Percentiles rank a stretch among this genome's conserved stretches.
Conservation (phyloP, 2,888 invertebrate species). For the Neuroscelio doddi region DNA sequence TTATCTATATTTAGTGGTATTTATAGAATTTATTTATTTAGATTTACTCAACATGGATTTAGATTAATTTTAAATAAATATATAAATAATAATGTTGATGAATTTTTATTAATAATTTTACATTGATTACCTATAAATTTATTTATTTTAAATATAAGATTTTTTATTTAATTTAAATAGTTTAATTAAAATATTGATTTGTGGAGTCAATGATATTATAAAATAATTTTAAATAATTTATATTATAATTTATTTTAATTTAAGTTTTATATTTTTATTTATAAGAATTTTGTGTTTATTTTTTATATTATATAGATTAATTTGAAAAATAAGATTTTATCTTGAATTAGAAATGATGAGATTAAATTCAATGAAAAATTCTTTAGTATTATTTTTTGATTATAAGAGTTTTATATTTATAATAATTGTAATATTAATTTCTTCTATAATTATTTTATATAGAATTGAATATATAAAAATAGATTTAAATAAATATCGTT, state of each 20-base stretch:
- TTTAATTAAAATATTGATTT: slow-evolving; percentile 81
- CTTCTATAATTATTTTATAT: slow-evolving; percentile 66
- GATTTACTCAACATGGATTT: slow-evolving; percentile 77
- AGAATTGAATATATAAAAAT: slow-evolving; percentile 75
- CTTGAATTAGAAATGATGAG: slow-evolving; percentile 76
- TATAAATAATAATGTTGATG: slow-evolving; percentile 57
- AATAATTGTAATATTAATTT: slow-evolving; percentile 79
- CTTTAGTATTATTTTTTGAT: slow-evolving; percentile 77
- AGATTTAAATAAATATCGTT: slow-evolving; percentile 77
- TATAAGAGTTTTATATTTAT: slow-evolving; percentile 79
- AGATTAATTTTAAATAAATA: slow-evolving; percentile 68
- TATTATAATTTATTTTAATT: slow-evolving; percentile 72
- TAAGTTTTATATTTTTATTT: slow-evolving; percentile 64
- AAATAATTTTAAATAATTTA: slow-evolving; percentile 73
- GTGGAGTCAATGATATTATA: slow-evolving; percentile 76
- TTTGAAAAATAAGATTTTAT: slow-evolving; percentile 72
- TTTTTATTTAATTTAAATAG: slow-evolving; percentile 76
- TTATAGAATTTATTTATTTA: slow-evolving; percentile 79
- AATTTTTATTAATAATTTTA: slow-evolving; percentile 77
- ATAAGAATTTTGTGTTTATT: slow-evolving; percentile 69
- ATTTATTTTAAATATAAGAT: slow-evolving; percentile 73
- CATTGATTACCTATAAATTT: slow-evolving; percentile 80
- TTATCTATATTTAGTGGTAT: slow-evolving; percentile 78
- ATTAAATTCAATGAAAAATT: slow-evolving; percentile 73
- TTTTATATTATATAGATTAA: slow-evolving; percentile 52